These are phyloP conservation scores for Remorina albescens DNA, from an alignment of 2,797 vertebrate species.

Conservation along the genomic window DNA sequence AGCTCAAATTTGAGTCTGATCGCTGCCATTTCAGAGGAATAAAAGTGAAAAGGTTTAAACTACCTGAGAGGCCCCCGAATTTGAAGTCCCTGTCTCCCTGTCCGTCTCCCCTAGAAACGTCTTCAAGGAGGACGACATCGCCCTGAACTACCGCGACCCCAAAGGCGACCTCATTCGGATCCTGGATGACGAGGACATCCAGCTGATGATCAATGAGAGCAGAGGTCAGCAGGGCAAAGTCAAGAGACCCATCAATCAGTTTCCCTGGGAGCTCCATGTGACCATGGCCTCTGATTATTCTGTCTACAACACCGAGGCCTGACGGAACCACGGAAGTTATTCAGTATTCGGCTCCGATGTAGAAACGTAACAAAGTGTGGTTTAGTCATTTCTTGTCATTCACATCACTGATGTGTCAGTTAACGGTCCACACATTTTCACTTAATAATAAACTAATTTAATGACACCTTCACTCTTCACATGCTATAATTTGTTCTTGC, in stretches of 20 bases:
- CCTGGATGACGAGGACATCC: conserved; percentile 89
- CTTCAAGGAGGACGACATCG: conserved; percentile 87
- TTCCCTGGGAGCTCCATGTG: conserved; percentile 91
- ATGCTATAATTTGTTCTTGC: neutral
- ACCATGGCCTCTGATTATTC: conserved; percentile 85
- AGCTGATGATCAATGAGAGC: conserved; percentile 89
- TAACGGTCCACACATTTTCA: conserved; percentile 18
- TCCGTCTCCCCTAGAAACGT: conserved; percentile 80
- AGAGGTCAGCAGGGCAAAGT: conserved; percentile 57
- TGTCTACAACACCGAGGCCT: conserved; percentile 86
- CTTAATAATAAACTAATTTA: conserved; percentile 41
- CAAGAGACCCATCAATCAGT: conserved; percentile 85
- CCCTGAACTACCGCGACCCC: conserved; percentile 90
- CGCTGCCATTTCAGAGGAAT: neutral
- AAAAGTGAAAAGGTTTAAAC: neutral
- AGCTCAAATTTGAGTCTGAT: neutral
- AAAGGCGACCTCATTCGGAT: conserved; percentile 93
- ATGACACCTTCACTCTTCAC: neutral
- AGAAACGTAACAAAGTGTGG: neutral
- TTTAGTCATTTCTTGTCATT: neutral
- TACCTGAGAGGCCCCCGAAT: neutral
- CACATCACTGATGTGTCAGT: conserved; percentile 3
- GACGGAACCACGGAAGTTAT: conserved; percentile 13
- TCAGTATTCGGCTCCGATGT: neutral
- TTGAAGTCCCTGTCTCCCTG: neutral